Conservation (phyloP, 2,888 invertebrate species). For the Dioctria rufipes region DNA sequence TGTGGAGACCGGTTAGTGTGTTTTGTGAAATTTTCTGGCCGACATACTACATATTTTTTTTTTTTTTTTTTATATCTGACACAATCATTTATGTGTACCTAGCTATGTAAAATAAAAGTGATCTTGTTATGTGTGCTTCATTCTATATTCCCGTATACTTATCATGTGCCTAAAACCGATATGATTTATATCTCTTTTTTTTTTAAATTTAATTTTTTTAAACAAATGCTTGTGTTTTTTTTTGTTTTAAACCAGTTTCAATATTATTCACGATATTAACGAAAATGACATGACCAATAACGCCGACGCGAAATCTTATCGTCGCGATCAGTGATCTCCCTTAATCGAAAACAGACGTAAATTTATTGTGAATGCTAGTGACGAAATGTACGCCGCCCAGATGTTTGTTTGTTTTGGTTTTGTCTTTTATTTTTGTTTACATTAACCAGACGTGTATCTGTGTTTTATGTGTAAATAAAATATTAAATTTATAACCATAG, state of each 20-base stretch:
- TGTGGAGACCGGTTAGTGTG: slow-evolving; percentile 18
- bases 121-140: background rate
- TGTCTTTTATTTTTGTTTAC: background rate
- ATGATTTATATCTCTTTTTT: background rate
- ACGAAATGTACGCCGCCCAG: background rate
- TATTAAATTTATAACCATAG: too few species aligned
- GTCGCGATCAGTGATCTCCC: slow-evolving; percentile 11
- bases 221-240: background rate
- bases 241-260: slow-evolving; percentile 5
- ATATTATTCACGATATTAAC: background rate
- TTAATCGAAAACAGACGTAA: background rate
- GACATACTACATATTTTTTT: too few species aligned
- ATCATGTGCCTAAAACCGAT: background rate
- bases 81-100: background rate
- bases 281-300: too few species aligned
- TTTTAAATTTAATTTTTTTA: background rate
- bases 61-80: background rate
- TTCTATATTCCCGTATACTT: background rate
- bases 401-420: background rate
- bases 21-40: background rate
- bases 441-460: background rate
- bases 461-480: background rate
- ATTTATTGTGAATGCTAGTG: background rate
- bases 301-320: background rate
- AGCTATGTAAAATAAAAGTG: background rate